Evolutionary conservation across 2,113 vertebrate genomes (phyloP).

Genomic region (Tupaia chinensis): DNA sequence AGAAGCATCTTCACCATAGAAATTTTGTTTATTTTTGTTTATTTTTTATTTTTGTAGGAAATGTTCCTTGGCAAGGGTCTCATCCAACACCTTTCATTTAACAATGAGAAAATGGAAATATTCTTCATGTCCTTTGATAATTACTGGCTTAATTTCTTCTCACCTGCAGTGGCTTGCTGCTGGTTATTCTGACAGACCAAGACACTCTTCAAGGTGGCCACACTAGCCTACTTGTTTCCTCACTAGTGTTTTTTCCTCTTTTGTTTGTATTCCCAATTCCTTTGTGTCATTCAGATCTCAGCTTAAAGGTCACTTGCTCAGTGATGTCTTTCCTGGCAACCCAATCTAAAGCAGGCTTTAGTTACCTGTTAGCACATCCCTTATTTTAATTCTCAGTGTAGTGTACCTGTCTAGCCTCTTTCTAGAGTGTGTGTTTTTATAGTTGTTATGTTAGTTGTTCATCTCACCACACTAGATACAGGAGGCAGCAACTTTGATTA

Average conservation of each 20-base stretch:
- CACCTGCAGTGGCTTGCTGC: background rate
- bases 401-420: background rate
- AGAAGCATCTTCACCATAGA: background rate
- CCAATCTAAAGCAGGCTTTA: background rate
- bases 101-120: slow-evolving; percentile 20
- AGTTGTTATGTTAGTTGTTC: slow-evolving; percentile 46
- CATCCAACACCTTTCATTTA: background rate
- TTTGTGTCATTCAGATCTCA: background rate
- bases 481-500: background rate
- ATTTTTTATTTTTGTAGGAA: background rate
- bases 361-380: background rate
- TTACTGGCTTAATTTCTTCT: background rate
- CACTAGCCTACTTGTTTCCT: background rate
- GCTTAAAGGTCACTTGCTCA: slow-evolving; percentile 50
- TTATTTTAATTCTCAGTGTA: slow-evolving; percentile 27
- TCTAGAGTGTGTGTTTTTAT: slow-evolving; percentile 21
- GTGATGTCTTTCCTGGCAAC: slow-evolving; percentile 29
- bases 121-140: background rate
- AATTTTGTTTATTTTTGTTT: background rate
- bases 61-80: background rate
- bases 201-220: background rate
- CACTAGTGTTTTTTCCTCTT: background rate
- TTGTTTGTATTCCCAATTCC: background rate
- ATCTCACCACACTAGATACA: slow-evolving; percentile 8
- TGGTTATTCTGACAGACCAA: background rate